Conservation (phyloP, 2,113 vertebrate species). For the Cinclus cinclus region DNA sequence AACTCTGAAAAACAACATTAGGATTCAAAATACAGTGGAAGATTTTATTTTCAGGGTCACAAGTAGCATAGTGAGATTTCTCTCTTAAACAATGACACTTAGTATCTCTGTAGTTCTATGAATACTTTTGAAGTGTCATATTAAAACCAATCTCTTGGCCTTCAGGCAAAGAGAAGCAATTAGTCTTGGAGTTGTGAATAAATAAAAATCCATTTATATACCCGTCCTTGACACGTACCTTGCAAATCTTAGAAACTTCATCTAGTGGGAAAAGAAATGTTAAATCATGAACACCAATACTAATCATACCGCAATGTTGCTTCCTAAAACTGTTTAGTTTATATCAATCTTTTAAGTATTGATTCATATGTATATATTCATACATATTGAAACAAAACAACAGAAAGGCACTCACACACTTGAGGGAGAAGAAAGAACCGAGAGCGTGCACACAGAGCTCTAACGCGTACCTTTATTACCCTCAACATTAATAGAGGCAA, state of each 20-base stretch:
- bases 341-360: constrained; percentile 75
- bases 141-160: constrained; percentile 86
- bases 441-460: background rate
- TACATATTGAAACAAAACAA: constrained; percentile 63
- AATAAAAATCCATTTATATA: constrained; percentile 89
- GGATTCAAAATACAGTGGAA: constrained; percentile 71
- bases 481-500: background rate
- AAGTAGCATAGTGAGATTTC: constrained; percentile 74
- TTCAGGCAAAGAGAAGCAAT: constrained; percentile 87
- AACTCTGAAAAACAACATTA: constrained; percentile 66
- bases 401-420: constrained; percentile 32
- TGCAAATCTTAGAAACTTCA: constrained; percentile 87
- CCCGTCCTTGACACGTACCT: constrained; percentile 86
- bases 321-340: constrained; percentile 71
- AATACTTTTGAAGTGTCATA: constrained; percentile 88
- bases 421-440: constrained; percentile 33
- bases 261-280: constrained; percentile 83
- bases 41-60: constrained; percentile 81
- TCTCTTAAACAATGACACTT: constrained; percentile 85
- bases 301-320: constrained; percentile 63
- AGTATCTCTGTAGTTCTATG: constrained; percentile 81
- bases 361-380: constrained; percentile 82
- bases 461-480: background rate
- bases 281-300: constrained; percentile 76
- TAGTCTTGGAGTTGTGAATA: constrained; percentile 88